These are phyloP conservation scores for Heliconius congener DNA, from an alignment of 1,140 invertebrate genomes.

Conservation along the genomic window DNA sequence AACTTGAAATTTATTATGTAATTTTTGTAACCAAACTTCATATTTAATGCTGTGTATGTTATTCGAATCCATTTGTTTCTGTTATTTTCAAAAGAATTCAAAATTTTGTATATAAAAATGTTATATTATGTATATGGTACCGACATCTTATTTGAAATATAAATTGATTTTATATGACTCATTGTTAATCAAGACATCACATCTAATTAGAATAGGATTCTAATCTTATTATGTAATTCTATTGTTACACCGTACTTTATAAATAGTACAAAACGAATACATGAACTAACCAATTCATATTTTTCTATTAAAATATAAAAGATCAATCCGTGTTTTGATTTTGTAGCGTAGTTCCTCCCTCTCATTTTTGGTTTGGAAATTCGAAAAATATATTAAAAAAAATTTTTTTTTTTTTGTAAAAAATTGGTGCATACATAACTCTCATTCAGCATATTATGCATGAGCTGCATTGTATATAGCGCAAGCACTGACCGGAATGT, in stretches of 20 bases:
- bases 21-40: conserved; percentile 13
- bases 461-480: conserved; percentile 76
- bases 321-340: conserved; percentile 78
- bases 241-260: conserved; percentile 52
- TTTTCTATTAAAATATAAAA: conserved; percentile 79
- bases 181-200: conserved; percentile 39
- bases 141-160: conserved; percentile 20
- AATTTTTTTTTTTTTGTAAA: too few relatives aligned
- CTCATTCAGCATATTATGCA: conserved; percentile 57
- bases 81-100: conserved; percentile 6
- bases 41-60: conserved; percentile 23
- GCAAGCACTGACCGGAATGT: conserved; percentile 53
- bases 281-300: conserved; percentile 69
- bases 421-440: conserved; percentile 23
- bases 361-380: conserved; percentile 39
- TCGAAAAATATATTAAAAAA: not conserved
- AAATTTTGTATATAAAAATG: conserved; percentile 39
- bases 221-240: conserved; percentile 33
- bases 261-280: conserved; percentile 71
- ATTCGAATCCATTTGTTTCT: conserved; percentile 5
- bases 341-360: conserved; percentile 77
- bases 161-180: conserved; percentile 30
- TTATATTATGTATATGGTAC: conserved; percentile 30
- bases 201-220: conserved; percentile 35
- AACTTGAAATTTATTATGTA: conserved; percentile 27